phyloP scores from a whole-genome alignment of 2,113 vertebrate species.

The Malurus melanocephalus region DNA sequence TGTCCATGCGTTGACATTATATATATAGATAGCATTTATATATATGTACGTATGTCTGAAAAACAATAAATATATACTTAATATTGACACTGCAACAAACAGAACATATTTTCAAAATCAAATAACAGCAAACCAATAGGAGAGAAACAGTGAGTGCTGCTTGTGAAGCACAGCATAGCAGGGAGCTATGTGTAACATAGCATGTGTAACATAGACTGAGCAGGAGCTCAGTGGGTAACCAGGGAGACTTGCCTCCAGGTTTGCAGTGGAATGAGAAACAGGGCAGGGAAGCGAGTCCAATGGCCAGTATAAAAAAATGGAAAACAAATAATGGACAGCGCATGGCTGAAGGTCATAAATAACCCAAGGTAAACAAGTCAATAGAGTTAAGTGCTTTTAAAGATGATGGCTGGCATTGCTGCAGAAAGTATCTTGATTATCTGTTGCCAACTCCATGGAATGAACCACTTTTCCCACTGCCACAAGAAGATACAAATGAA shows the following conservation, averaged over 20 bases:
- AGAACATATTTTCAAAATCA: constrained; percentile 55
- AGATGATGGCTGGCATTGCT: neutral
- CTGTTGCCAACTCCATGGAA: neutral
- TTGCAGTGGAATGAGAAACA: neutral
- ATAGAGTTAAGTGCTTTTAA: constrained; percentile 37
- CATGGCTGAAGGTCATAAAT: constrained; percentile 14
- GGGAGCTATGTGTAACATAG: neutral
- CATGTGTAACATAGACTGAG: neutral
- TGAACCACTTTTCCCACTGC: neutral
- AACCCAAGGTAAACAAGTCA: constrained; percentile 15
- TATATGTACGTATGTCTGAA: constrained; percentile 73
- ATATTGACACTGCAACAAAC: constrained; percentile 73
- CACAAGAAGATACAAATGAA: neutral
- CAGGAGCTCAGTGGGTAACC: neutral
- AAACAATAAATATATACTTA: constrained; percentile 82
- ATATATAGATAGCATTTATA: constrained; percentile 71
- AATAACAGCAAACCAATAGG: constrained; percentile 34
- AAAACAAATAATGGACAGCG: neutral
- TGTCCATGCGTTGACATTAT: constrained; percentile 81
- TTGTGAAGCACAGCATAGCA: constrained; percentile 18
- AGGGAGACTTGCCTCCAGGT: neutral
- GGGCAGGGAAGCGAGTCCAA: neutral
- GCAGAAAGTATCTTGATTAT: neutral
- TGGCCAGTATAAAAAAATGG: neutral
- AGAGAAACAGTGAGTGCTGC: constrained; percentile 35